A percentile compares a stretch with the other conserved stretches of the same genome.
phyloP scores from a whole-genome alignment of 2,888 invertebrate species.

The Cybosia mesomella region DNA sequence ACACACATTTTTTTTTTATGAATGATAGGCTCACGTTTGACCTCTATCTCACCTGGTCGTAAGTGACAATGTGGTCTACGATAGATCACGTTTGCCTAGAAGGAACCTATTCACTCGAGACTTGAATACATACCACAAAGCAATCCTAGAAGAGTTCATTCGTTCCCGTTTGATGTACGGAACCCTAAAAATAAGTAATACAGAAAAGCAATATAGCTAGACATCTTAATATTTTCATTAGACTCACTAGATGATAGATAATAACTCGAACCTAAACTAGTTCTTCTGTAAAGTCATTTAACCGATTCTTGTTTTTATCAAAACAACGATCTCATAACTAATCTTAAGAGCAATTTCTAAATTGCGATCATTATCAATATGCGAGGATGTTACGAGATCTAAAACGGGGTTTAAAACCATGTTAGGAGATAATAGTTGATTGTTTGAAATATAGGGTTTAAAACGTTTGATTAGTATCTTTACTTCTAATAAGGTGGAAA shows the following conservation, averaged over 20 bases:
- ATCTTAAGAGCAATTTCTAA: constrained; percentile 31
- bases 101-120: too few relatives aligned
- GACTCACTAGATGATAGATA: constrained; percentile 20
- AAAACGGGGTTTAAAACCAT: not conserved
- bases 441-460: not conserved
- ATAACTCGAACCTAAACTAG: constrained; percentile 27
- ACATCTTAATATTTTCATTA: constrained; percentile 6
- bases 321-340: constrained; percentile 25
- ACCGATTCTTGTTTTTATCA: constrained; percentile 31
- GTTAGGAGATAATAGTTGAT: not conserved
- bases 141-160: too few relatives aligned
- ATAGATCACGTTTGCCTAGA: too few relatives aligned
- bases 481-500: not conserved
- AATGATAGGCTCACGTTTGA: too few relatives aligned
- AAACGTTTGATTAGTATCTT: not conserved
- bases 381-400: constrained; percentile 21
- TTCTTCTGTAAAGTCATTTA: constrained; percentile 30
- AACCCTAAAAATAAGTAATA: not conserved
- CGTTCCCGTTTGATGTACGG: not conserved
- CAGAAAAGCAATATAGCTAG: not conserved
- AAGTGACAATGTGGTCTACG: too few relatives aligned
- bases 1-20: too few relatives aligned
- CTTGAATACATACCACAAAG: too few relatives aligned
- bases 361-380: constrained; percentile 29
- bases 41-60: too few relatives aligned